These are phyloP conservation scores for Spodoptera litura DNA, from an alignment of 1,140 invertebrate genomes.

Conservation along the genomic window DNA sequence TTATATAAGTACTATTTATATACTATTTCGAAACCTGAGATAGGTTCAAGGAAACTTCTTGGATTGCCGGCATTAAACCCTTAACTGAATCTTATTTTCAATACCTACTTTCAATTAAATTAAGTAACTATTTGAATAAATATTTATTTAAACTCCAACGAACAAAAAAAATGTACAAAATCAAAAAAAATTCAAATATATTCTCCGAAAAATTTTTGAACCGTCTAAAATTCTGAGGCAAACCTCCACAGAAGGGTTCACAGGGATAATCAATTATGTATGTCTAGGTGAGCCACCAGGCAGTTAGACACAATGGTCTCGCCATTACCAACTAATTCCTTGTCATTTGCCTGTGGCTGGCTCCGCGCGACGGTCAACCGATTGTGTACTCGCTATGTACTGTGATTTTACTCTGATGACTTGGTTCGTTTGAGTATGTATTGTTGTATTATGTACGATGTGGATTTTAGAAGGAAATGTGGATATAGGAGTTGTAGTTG, in stretches of 20 bases:
- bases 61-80: too few relatives aligned
- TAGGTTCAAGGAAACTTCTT: too few relatives aligned
- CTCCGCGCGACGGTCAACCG: conserved; percentile 70
- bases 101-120: too few relatives aligned
- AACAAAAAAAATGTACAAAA: neutral
- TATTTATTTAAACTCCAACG: too few relatives aligned
- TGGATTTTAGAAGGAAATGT: too few relatives aligned
- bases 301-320: conserved; percentile 81
- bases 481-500: too few relatives aligned
- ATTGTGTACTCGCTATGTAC: conserved; percentile 58
- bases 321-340: conserved; percentile 83
- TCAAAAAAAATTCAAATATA: neutral
- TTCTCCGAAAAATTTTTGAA: neutral
- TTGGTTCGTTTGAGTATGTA: neutral
- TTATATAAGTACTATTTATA: too few relatives aligned
- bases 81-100: too few relatives aligned
- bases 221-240: conserved; percentile 28
- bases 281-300: conserved; percentile 77
- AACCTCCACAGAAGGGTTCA: conserved; percentile 59
- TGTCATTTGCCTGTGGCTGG: conserved; percentile 82
- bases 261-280: conserved; percentile 80
- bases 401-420: conserved; percentile 55
- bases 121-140: too few relatives aligned
- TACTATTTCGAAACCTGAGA: too few relatives aligned
- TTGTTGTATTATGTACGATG: too few relatives aligned